Base-by-base conservation (phyloP, 2,888 invertebrate genomes). In the Hartigia nigra region DNA sequence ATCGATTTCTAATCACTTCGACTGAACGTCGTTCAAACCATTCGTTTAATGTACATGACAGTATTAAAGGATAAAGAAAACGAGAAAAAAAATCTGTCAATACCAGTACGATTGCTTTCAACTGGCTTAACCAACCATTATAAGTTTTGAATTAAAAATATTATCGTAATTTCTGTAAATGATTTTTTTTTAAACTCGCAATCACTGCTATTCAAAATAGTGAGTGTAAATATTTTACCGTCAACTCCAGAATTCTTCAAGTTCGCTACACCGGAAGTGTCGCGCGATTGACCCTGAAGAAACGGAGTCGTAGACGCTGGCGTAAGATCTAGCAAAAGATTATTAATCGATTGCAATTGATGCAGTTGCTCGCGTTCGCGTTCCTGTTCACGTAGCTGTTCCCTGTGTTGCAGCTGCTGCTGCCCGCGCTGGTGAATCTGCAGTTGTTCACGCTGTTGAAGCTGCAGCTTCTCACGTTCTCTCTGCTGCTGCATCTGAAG, bases 301-400 rank as follows among this genome's bases (percentile, higher is more conserved):
- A 34, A 79, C 23, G 78, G 4, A 69, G 55, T 31, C 70, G 81
- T 12, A 82, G 75, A 14, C 78, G 75, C 34, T n/a, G 88, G 87
- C 9, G 55, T 9, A 34, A 89, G 77, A 76, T 91, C 89, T 37
- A 89, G 80, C 74, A 90, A 84, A 69, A 90, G 80, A 78, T 87
- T 90, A 81, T 84, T 87, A 77, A 90, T 87, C 34, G 90, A 87
- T 78, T 77, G 79, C 74, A 79, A 34, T 36, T 79, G 79, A 75
- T 89, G 89, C 75, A 90, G 79, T n/a, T 88, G 86, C 32, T 88
- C 87, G 23, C 86, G 82, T 77, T 87, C 84, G 5, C 78, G 77
- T 37, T 81, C 79, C 4, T 35, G 31, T 12, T 79, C 77, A n/a
- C 32, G 37, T 72, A 32, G 31, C 72, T 72, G 72, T 35, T 74